Evolutionary conservation across 2,797 vertebrate genomes (phyloP).

Genomic region (Sebastes flavidus): DNA sequence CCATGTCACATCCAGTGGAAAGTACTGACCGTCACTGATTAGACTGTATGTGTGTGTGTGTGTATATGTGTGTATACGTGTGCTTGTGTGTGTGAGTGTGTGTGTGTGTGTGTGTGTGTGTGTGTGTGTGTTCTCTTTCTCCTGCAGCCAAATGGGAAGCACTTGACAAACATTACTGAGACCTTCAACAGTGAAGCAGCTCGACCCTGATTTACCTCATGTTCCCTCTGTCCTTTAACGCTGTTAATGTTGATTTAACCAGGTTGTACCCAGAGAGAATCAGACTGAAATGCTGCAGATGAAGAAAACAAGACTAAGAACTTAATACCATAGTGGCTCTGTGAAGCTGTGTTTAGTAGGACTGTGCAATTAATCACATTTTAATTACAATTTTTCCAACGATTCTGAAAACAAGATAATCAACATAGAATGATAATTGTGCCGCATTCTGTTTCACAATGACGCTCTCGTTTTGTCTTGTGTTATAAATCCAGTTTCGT

Average conservation of each 20-base stretch:
- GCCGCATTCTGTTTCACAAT: too few species aligned
- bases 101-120: neutral
- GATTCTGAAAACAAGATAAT: too few species aligned
- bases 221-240: neutral
- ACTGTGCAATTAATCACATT: too few species aligned
- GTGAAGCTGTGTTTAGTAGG: too few species aligned
- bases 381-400: too few species aligned
- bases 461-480: too few species aligned
- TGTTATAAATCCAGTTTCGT: too few species aligned
- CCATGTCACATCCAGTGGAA: constrained; percentile 37
- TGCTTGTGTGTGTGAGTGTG: neutral
- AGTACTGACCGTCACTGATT: constrained; percentile 46
- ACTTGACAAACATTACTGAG: constrained; percentile 68
- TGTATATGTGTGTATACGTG: neutral
- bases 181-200: constrained; percentile 2
- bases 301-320: neutral
- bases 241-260: neutral
- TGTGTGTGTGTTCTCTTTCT: neutral
- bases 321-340: too few species aligned
- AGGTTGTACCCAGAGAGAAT: neutral
- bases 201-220: neutral
- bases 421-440: too few species aligned
- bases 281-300: neutral
- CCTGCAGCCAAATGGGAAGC: constrained; percentile 55
- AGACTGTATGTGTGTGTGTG: neutral